Conservation (phyloP, 2,888 invertebrate species). For the Drosophila subquinaria region DNA sequence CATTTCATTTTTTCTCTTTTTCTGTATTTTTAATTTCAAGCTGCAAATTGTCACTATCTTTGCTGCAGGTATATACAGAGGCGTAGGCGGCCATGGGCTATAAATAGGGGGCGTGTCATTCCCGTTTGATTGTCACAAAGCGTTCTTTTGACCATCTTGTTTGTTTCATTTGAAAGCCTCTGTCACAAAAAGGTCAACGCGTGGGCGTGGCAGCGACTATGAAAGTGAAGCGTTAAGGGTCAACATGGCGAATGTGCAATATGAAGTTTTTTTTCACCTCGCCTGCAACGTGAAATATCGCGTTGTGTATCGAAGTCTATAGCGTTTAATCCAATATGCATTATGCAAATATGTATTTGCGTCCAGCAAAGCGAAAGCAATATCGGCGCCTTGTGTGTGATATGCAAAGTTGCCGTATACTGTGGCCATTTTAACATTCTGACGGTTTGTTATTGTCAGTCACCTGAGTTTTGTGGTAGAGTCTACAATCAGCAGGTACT, state of each 20-base stretch:
- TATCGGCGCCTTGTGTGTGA: conserved; percentile 9
- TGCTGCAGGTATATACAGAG: conserved; percentile 33
- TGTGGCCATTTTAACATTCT: neutral
- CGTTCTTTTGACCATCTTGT: conserved; percentile 22
- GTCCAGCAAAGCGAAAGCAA: conserved; percentile 26
- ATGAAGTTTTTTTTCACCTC: conserved; percentile 17
- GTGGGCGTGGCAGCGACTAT: conserved; percentile 42
- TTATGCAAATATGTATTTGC: conserved; percentile 55
- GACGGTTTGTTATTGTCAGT: neutral
- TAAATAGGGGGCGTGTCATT: conserved; percentile 35
- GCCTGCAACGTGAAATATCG: neutral
- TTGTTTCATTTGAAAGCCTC: conserved; percentile 24
- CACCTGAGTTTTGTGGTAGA: too few relatives aligned
- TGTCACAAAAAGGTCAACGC: conserved; percentile 39
- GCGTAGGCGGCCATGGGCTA: neutral
- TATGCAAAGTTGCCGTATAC: conserved; percentile 6
- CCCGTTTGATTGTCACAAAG: conserved; percentile 48
- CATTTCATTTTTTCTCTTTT: conserved; percentile 8
- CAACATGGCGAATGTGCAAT: conserved; percentile 52
- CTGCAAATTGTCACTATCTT: conserved; percentile 34
- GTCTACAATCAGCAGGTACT: too few relatives aligned
- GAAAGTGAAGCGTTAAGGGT: conserved; percentile 44
- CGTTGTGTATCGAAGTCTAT: neutral
- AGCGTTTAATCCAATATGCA: conserved; percentile 24
- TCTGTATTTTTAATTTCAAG: conserved; percentile 40